Evolutionary conservation across 2,797 vertebrate species (phyloP).

Genomic region (Coilia nasus): DNA sequence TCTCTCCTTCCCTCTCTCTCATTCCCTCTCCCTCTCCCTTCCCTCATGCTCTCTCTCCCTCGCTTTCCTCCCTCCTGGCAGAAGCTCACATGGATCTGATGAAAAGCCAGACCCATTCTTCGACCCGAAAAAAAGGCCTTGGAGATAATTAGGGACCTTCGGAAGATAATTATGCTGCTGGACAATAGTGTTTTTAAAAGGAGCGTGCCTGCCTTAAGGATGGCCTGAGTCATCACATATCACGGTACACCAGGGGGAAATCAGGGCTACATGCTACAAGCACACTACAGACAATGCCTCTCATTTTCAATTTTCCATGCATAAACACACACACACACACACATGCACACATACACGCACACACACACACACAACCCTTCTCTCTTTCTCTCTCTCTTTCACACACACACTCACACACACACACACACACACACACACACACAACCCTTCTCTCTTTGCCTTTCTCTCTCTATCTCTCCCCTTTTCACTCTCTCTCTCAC

Average conservation of each 20-base stretch:
- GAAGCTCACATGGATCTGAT: slow-evolving; percentile 6
- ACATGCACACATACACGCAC: background rate
- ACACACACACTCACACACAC: background rate
- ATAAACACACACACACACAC: background rate
- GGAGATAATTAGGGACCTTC: background rate
- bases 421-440: background rate
- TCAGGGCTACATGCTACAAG: slow-evolving; percentile 1
- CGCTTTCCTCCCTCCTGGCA: background rate
- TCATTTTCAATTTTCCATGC: background rate
- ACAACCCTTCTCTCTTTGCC: background rate
- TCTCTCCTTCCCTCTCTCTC: too few species aligned
- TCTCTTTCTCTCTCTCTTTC: background rate
- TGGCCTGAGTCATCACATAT: background rate
- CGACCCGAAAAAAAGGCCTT: too few species aligned
- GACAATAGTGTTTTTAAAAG: background rate
- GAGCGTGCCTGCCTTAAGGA: background rate
- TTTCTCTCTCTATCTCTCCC: background rate
- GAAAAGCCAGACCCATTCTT: slow-evolving; percentile 14
- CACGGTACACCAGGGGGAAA: background rate
- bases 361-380: background rate
- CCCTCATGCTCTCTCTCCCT: too few species aligned
- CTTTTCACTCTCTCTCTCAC: background rate
- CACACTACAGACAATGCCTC: slow-evolving; percentile 1
- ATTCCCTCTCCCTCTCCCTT: too few species aligned
- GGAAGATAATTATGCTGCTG: background rate